A percentile compares a stretch with the other conserved stretches of the same genome.
These are phyloP conservation scores for Caenorhabditis sp. DNA, from an alignment of 2,888 invertebrate species.

Conservation along the genomic window DNA sequence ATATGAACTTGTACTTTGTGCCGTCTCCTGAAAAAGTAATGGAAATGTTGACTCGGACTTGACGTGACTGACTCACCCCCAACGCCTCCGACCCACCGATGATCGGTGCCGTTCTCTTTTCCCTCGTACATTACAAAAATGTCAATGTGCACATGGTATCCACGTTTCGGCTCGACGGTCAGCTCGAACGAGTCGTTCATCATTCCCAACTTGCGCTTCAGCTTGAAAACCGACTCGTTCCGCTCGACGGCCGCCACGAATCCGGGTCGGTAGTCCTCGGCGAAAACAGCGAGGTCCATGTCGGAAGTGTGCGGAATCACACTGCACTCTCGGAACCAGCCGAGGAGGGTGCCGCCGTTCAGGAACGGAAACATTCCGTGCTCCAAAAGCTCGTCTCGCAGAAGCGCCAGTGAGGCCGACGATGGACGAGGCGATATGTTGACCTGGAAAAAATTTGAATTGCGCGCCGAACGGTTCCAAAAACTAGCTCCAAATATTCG, in stretches of 20 bases:
- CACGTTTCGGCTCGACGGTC: slow-evolving; percentile 23
- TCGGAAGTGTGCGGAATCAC: slow-evolving; percentile 50
- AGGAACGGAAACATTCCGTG: slow-evolving; percentile 43
- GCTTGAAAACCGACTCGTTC: background rate
- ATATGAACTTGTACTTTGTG: slow-evolving; percentile 49
- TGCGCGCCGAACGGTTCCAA: too few relatives aligned
- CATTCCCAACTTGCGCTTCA: background rate
- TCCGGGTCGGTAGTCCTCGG: slow-evolving; percentile 30
- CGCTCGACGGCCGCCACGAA: background rate
- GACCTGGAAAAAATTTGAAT: too few relatives aligned
- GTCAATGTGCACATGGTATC: slow-evolving; percentile 23
- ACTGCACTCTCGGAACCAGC: slow-evolving; percentile 57
- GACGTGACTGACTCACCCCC: slow-evolving; percentile 9
- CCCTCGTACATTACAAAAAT: slow-evolving; percentile 54
- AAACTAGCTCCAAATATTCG: too few relatives aligned
- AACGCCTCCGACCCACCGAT: slow-evolving; percentile 43
- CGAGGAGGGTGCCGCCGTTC: slow-evolving; percentile 40
- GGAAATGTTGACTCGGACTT: too few relatives aligned
- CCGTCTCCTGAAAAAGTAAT: slow-evolving; percentile 49
- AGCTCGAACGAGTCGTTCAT: slow-evolving; percentile 49
- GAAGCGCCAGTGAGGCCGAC: background rate
- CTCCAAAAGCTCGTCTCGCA: slow-evolving; percentile 24
- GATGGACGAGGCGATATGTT: background rate
- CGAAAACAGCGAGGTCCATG: slow-evolving; percentile 40
- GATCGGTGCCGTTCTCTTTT: slow-evolving; percentile 6